A percentile compares a stretch with the other conserved stretches of the same genome.
These are phyloP conservation scores for Digitonthophagus gazella DNA, from an alignment of 2,888 invertebrate genomes.

Conservation along the genomic window DNA sequence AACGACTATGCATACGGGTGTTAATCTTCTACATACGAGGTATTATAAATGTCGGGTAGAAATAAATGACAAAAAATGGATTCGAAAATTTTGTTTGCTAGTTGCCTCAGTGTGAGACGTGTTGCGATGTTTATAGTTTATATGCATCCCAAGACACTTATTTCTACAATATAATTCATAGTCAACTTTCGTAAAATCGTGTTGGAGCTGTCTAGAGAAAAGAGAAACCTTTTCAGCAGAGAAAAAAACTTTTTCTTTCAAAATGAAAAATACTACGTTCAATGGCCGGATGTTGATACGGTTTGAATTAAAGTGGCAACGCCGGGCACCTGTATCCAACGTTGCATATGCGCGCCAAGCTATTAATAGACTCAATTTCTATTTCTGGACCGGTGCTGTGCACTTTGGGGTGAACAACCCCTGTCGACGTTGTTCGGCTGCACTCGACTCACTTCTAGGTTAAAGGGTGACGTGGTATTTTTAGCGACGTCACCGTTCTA, in stretches of 20 bases:
- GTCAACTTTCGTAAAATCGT: background rate
- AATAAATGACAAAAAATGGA: too few relatives aligned
- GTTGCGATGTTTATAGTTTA: too few relatives aligned
- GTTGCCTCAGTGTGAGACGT: too few relatives aligned
- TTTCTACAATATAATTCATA: background rate
- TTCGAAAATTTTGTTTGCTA: too few relatives aligned
- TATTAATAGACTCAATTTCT: constrained; percentile 35
- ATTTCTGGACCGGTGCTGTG: constrained; percentile 35
- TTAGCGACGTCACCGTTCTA: constrained; percentile 26
- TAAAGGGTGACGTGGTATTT: constrained; percentile 29
- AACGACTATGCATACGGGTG: too few relatives aligned
- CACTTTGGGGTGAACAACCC: constrained; percentile 37
- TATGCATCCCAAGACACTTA: constrained; percentile 26
- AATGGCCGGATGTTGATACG: background rate
- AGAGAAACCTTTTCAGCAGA: background rate
- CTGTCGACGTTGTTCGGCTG: constrained; percentile 33
- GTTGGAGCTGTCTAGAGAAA: too few relatives aligned
- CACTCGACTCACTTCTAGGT: constrained; percentile 30
- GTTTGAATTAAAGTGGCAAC: too few relatives aligned
- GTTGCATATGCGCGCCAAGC: constrained; percentile 19
- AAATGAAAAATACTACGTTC: background rate
- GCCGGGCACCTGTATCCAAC: background rate
- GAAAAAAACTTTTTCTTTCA: background rate
- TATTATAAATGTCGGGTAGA: too few relatives aligned
- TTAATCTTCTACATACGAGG: too few relatives aligned